Conservation (phyloP, 1,140 invertebrate genomes). For the Dolichoris vasculosae region DNA sequence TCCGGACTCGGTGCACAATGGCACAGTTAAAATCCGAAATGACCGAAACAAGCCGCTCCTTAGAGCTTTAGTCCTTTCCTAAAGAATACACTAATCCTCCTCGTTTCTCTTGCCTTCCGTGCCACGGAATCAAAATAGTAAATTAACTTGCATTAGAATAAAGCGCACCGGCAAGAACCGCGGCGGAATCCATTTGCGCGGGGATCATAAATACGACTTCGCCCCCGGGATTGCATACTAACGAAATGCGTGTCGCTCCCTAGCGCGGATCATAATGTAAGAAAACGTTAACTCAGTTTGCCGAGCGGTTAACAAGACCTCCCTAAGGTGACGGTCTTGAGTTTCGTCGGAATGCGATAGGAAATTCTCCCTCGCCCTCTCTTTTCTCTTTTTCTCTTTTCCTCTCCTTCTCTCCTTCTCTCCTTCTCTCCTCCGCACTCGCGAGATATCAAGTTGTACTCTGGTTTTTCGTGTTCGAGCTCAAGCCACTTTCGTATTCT, state of each 20-base stretch:
- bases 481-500: conserved; percentile 24
- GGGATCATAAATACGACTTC: conserved; percentile 47
- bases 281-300: conserved; percentile 49
- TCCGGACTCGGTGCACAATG: neutral
- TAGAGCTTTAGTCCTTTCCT: neutral
- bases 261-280: conserved; percentile 22
- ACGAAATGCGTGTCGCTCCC: conserved; percentile 9
- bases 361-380: neutral
- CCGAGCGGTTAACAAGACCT: conserved; percentile 44
- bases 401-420: neutral
- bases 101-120: neutral
- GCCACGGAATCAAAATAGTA: conserved; percentile 44
- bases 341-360: neutral
- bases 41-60: neutral
- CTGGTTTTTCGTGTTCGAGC: neutral
- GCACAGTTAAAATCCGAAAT: neutral
- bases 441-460: neutral
- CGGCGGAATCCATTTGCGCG: conserved; percentile 41
- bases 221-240: conserved; percentile 29
- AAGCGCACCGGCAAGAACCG: neutral
- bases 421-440: neutral
- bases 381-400: neutral
- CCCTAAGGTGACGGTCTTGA: conserved; percentile 31
- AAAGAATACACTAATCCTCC: conserved; percentile 37
- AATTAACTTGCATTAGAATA: conserved; percentile 48